phyloP scores from a whole-genome alignment of 2,797 vertebrate species.

The Allobates femoralis region DNA sequence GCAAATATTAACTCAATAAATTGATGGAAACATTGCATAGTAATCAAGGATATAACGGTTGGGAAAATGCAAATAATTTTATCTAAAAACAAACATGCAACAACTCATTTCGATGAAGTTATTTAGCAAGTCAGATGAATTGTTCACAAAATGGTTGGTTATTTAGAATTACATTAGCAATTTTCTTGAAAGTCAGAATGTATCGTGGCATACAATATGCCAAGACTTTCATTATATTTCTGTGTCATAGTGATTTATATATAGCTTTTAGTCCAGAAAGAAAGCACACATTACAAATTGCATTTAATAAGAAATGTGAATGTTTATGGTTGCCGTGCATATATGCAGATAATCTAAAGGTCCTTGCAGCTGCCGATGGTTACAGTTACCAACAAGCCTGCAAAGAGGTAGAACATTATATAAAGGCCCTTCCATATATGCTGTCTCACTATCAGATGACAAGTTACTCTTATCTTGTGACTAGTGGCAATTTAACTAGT shows the following conservation, averaged over 20 bases:
- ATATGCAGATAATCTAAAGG: not conserved
- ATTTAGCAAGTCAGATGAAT: conserved; percentile 38
- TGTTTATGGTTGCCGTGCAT: not conserved
- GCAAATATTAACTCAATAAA: conserved; percentile 42
- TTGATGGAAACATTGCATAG: conserved; percentile 25
- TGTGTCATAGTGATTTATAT: conserved; percentile 17
- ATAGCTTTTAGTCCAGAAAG: not conserved
- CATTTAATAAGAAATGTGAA: not conserved
- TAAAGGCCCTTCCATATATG: not conserved
- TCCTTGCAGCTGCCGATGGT: not conserved
- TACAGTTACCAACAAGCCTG: not conserved
- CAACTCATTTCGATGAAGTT: conserved; percentile 22
- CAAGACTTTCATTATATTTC: not conserved
- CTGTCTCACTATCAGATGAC: not conserved
- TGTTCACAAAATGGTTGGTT: conserved; percentile 1
- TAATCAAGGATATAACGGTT: conserved; percentile 20
- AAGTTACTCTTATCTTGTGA: not conserved
- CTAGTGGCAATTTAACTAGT: not conserved
- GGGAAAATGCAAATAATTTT: conserved; percentile 25
- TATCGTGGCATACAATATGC: not conserved
- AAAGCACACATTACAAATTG: not conserved
- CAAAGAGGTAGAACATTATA: not conserved
- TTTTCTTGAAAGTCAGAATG: conserved; percentile 8
- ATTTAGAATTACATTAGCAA: conserved; percentile 29
- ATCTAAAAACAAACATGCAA: conserved; percentile 37